Percentiles rank a stretch among this genome's conserved stretches.
These are phyloP conservation scores for Diarsia brunnea DNA, from an alignment of 2,888 invertebrate genomes.

Conservation along the genomic window DNA sequence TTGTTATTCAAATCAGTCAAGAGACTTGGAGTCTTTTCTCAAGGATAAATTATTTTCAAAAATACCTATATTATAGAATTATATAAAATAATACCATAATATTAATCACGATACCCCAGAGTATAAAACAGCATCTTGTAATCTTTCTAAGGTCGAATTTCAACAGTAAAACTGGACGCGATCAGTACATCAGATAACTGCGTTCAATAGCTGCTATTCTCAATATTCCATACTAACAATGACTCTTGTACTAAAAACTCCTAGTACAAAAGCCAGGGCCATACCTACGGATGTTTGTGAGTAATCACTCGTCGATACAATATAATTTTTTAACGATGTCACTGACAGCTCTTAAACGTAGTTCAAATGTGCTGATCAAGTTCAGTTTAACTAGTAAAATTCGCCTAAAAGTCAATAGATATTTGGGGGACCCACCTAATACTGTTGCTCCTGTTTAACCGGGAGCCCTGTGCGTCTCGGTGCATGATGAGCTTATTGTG, in stretches of 20 bases:
- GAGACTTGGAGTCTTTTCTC: neutral
- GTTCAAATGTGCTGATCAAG: neutral
- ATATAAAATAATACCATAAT: neutral
- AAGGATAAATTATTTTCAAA: neutral
- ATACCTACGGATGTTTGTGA: no score
- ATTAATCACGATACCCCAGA: constrained; percentile 34
- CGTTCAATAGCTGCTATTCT: neutral
- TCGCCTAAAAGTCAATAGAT: constrained; percentile 30
- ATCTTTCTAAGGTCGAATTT: constrained; percentile 2
- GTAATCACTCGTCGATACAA: no score
- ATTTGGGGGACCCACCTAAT: constrained; percentile 93
- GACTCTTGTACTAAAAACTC: no score
- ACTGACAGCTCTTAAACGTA: neutral
- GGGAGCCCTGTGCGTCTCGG: constrained; percentile 91
- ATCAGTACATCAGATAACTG: neutral
- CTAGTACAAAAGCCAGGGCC: no score
- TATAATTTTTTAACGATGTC: neutral
- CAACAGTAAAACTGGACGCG: neutral
- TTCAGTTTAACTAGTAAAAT: neutral
- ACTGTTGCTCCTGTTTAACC: constrained; percentile 97
- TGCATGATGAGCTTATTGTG: constrained; percentile 91
- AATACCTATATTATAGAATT: neutral
- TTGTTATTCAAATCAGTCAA: constrained; percentile 6
- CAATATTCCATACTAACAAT: neutral
- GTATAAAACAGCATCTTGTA: neutral